These are phyloP conservation scores for Leucophenga varia DNA, from an alignment of 1,140 invertebrate species.

Conservation along the genomic window DNA sequence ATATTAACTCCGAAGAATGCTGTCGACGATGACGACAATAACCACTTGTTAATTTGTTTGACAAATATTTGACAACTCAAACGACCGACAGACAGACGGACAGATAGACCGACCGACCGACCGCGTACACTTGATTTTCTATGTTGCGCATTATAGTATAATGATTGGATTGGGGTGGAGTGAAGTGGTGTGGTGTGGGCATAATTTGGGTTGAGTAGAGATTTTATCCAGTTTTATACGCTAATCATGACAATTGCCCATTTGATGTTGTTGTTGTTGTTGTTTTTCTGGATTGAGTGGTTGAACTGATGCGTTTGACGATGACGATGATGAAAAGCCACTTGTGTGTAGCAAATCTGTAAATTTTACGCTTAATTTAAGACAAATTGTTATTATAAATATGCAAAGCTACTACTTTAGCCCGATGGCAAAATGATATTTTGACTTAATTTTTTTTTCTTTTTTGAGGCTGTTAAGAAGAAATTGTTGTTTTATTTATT, in stretches of 20 bases:
- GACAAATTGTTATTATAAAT: constrained; percentile 10
- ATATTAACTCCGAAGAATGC: not conserved
- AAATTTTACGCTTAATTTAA: constrained; percentile 19
- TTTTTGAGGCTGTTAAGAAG: too few species aligned
- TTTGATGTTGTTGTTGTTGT: not conserved
- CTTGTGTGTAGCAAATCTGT: constrained; percentile 19
- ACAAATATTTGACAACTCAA: constrained; percentile 6
- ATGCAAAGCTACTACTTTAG: too few species aligned
- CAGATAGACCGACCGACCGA: too few species aligned
- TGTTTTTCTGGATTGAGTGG: not conserved
- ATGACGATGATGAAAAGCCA: constrained; percentile 4
- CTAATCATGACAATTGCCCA: not conserved
- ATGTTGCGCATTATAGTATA: not conserved
- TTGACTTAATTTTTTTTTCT: too few species aligned
- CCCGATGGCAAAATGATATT: too few species aligned
- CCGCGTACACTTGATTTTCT: not conserved
- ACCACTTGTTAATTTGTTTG: constrained; percentile 12
- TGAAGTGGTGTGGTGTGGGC: too few species aligned
- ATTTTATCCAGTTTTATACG: not conserved
- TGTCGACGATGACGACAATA: not conserved
- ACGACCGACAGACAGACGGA: too few species aligned
- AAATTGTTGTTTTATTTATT: too few species aligned
- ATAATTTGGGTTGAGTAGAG: too few species aligned
- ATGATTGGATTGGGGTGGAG: too few species aligned
- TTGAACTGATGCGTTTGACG: not conserved